These are phyloP conservation scores for Anarhynchus alexandrinus DNA, from an alignment of 2,113 vertebrate species.

Conservation along the genomic window DNA sequence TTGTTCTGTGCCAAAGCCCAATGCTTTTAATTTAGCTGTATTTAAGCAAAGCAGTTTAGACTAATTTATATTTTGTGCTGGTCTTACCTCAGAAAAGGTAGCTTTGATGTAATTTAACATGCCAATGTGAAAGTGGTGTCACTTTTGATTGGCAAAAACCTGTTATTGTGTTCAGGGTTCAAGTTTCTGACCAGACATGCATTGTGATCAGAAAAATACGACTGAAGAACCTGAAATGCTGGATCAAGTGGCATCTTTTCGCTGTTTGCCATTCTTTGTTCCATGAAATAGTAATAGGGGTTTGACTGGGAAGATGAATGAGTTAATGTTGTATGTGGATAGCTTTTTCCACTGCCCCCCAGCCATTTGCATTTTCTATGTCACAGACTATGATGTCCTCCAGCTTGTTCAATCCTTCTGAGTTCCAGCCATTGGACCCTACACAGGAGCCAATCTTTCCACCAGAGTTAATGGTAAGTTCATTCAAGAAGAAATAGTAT, in stretches of 20 bases:
- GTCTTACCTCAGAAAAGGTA: not conserved
- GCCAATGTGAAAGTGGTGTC: not conserved
- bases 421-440: conserved; percentile 89
- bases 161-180: not conserved
- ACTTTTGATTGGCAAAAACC: not conserved
- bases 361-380: not conserved
- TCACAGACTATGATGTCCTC: conserved; percentile 62
- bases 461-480: conserved; percentile 86
- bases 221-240: not conserved
- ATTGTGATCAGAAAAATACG: not conserved
- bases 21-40: not conserved
- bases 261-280: not conserved
- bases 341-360: not conserved
- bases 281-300: not conserved
- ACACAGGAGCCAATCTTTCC: conserved; percentile 96
- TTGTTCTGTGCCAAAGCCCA: not conserved
- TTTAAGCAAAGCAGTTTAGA: not conserved
- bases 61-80: not conserved
- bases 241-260: not conserved
- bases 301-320: not conserved
- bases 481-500: not conserved
- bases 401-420: conserved; percentile 76
- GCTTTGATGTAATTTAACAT: not conserved
- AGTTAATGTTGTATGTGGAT: not conserved
- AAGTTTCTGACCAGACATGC: not conserved